Evolutionary conservation across 2,113 vertebrate species (phyloP).

Genomic region (Theristicus caerulescens): DNA sequence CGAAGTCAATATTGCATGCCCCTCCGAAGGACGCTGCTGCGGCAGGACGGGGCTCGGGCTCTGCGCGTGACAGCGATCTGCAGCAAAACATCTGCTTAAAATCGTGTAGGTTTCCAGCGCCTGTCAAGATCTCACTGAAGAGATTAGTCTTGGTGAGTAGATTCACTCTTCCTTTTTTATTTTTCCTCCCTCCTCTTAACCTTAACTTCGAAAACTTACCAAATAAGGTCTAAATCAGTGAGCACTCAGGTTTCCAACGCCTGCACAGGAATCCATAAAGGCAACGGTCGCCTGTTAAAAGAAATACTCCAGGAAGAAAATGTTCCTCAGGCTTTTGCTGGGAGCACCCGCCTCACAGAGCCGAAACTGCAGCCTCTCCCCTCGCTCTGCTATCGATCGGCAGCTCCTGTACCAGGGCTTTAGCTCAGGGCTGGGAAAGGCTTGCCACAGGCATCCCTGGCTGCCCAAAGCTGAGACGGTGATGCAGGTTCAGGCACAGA

Average conservation of each 20-base stretch:
- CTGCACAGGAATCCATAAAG: neutral
- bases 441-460: neutral
- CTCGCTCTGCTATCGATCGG: rapidly evolving
- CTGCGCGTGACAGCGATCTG: neutral
- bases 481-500: neutral
- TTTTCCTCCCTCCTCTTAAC: neutral
- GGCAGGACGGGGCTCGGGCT: neutral
- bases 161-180: neutral
- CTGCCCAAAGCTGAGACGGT: neutral
- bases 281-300: neutral
- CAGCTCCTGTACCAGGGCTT: neutral
- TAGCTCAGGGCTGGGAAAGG: neutral
- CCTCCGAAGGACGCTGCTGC: neutral
- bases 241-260: neutral
- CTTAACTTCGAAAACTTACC: neutral
- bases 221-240: neutral
- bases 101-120: neutral
- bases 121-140: neutral
- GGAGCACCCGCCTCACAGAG: neutral
- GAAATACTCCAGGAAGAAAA: neutral
- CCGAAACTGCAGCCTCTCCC: neutral
- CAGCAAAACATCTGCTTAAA: constrained; percentile 34
- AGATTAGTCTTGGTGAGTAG: constrained; percentile 52
- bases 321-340: neutral
- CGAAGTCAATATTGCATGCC: neutral